These are phyloP conservation scores for Sturnira hondurensis DNA, from an alignment of 2,113 vertebrate genomes.

Conservation along the genomic window DNA sequence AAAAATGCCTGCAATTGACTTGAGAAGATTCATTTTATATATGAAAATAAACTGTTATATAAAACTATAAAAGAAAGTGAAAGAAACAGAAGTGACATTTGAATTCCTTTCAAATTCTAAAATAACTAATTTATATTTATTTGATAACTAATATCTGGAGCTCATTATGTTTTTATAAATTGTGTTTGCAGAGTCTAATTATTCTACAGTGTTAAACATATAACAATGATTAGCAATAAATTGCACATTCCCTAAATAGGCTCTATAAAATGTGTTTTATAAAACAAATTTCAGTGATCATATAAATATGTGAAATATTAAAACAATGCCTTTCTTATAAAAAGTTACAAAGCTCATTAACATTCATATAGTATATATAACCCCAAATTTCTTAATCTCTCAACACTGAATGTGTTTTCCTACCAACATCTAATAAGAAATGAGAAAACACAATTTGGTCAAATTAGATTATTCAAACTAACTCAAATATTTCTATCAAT, in stretches of 20 bases:
- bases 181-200: background rate
- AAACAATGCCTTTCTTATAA: background rate
- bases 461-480: background rate
- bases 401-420: background rate
- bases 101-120: background rate
- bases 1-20: background rate
- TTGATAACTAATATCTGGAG: background rate
- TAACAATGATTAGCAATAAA: background rate
- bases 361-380: background rate
- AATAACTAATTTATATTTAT: background rate
- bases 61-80: background rate
- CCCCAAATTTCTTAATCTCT: background rate
- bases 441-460: background rate
- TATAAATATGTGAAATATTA: background rate
- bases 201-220: background rate
- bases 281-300: background rate
- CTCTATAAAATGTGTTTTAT: background rate
- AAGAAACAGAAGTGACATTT: background rate
- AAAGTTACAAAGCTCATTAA: background rate
- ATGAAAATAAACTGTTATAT: background rate
- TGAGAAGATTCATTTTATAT: constrained; percentile 39
- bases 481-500: background rate
- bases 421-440: background rate
- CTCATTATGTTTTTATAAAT: background rate
- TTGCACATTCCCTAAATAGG: background rate